Percentiles rank a stretch among this genome's conserved stretches.
Evolutionary conservation across 2,113 vertebrate species (phyloP).

Genomic region (Elephas maximus): DNA sequence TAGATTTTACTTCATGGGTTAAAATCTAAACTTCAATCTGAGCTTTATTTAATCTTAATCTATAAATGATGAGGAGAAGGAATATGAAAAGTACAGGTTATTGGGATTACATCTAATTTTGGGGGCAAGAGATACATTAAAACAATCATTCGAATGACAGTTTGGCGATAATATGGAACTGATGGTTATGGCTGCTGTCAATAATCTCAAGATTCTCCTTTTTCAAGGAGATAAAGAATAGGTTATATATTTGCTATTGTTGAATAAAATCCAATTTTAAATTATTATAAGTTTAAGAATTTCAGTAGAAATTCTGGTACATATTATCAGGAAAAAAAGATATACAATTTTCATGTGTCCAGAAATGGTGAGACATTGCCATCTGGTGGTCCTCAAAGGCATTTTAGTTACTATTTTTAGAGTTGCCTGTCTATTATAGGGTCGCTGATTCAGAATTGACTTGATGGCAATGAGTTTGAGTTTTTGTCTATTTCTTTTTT

Average conservation of each 20-base stretch:
- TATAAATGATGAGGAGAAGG: not conserved
- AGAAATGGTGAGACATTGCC: conserved; percentile 70
- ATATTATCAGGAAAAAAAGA: not conserved
- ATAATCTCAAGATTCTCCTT: not conserved
- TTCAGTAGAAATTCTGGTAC: conserved; percentile 5
- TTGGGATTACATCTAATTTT: conserved; percentile 23
- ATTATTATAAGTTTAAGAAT: conserved; percentile 28
- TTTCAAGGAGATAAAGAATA: not conserved
- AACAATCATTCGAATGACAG: not conserved
- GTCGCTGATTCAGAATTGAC: too few relatives aligned
- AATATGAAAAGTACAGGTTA: not conserved
- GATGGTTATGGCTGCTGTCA: not conserved
- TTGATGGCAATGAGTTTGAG: too few relatives aligned
- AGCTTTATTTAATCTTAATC: conserved; percentile 23
- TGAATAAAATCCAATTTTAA: not conserved
- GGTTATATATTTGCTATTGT: not conserved
- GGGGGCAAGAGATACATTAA: not conserved
- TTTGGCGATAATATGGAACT: not conserved
- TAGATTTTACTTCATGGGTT: conserved; percentile 24
- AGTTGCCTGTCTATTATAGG: not conserved
- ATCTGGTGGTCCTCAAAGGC: conserved; percentile 62
- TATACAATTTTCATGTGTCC: not conserved
- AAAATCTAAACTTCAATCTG: not conserved
- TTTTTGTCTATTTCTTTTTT: too few relatives aligned
- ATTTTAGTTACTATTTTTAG: conserved; percentile 35